Percentiles rank a stretch among this genome's conserved stretches.
Evolutionary conservation across 2,888 invertebrate genomes (phyloP).

Genomic region (Meteorus cinctellus): DNA sequence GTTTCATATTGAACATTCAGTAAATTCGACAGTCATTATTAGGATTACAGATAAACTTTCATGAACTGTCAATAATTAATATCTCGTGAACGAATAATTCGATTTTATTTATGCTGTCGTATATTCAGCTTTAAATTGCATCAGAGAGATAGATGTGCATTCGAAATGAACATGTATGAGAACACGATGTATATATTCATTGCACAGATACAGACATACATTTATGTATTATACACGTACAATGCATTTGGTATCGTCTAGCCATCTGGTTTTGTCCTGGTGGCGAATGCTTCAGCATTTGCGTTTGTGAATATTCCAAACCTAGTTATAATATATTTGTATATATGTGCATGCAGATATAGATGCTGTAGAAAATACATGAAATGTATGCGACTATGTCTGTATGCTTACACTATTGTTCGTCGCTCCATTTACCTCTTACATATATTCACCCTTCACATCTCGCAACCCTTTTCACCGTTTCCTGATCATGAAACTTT

Average conservation of each 20-base stretch:
- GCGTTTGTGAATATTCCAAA: background rate
- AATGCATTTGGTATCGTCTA: background rate
- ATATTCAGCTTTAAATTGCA: too few species aligned
- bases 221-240: background rate
- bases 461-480: background rate
- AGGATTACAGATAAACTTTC: too few species aligned
- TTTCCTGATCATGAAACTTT: background rate
- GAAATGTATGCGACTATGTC: too few species aligned
- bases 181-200: background rate
- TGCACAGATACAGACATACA: too few species aligned
- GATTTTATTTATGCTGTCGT: too few species aligned
- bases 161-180: too few species aligned
- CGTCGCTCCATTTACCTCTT: background rate
- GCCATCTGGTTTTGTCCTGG: background rate
- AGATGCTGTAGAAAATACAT: background rate
- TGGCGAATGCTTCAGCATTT: background rate
- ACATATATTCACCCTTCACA: background rate
- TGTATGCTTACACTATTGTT: background rate
- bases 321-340: background rate
- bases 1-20: too few species aligned
- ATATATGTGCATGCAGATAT: background rate
- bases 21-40: too few species aligned
- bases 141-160: too few species aligned
- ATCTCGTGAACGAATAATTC: too few species aligned
- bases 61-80: too few species aligned